A percentile compares a stretch with the other conserved stretches of the same genome.
Conservation (phyloP, 2,797 vertebrate species). For the Pithecia hirsuta region DNA sequence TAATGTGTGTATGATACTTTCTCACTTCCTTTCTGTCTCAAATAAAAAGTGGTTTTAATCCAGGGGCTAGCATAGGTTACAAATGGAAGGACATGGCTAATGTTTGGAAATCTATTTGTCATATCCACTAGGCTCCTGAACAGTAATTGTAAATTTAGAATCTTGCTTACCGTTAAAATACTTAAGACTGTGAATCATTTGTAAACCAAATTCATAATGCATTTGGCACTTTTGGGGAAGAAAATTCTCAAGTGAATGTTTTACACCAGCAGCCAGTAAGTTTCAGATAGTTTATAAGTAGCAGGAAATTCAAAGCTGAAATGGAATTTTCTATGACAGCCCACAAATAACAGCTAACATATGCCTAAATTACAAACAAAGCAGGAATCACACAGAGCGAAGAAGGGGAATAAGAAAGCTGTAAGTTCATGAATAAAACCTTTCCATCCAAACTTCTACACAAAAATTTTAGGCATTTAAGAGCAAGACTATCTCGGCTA, state of each 20-base stretch:
- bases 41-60: slow-evolving; percentile 58
- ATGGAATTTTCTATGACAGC: slow-evolving; percentile 62
- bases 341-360: slow-evolving; percentile 70
- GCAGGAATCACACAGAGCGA: background rate
- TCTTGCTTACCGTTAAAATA: slow-evolving; percentile 64
- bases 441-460: slow-evolving; percentile 16
- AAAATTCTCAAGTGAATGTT: slow-evolving; percentile 66
- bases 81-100: slow-evolving; percentile 47
- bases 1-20: background rate
- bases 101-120: slow-evolving; percentile 66
- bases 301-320: slow-evolving; percentile 71
- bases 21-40: background rate
- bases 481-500: background rate
- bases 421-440: slow-evolving; percentile 38
- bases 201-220: slow-evolving; percentile 72
- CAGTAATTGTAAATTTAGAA: slow-evolving; percentile 69
- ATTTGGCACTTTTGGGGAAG: slow-evolving; percentile 79
- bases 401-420: background rate
- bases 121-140: slow-evolving; percentile 57
- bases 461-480: background rate
- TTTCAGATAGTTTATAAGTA: slow-evolving; percentile 81
- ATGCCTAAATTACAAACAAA: slow-evolving; percentile 26
- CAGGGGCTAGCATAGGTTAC: slow-evolving; percentile 15
- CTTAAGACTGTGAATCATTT: slow-evolving; percentile 58
- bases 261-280: slow-evolving; percentile 73